Evolutionary conservation across 1,140 invertebrate species (phyloP), one percentile per base, ranked within the genome.

Genomic region (Heliconius hewitsoni): DNA sequence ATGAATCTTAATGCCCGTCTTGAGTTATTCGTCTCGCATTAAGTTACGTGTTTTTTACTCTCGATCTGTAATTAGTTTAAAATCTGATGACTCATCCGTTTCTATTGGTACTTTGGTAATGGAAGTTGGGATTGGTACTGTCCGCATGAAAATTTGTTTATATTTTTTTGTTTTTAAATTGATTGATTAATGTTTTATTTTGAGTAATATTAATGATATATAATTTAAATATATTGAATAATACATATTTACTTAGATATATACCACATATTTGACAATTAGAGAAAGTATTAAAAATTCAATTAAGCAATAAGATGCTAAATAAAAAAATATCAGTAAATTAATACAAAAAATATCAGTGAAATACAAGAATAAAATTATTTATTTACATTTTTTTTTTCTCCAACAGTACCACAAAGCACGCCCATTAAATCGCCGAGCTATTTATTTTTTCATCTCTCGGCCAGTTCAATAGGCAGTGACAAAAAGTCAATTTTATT

Each of bases 41-140:
- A 87, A 84, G 80, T 86, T 83, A 82, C 83, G 81, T 77, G 82
- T 90, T 89, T 91, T 91, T 91, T 89, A 81, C 83, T 81, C 79
- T 83, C 81, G 57, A 73, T 80, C 78, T 84, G 89, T 94, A 94
- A 94, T 94, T 94, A 93, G 92, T 93, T 93, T 91, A 89, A 86
- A 91, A 90, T 91, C 81, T 91, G 93, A 92, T 93, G 93, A 93
- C 80, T 94, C 93, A 93, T 87, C 82, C 76, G 80, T 86, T 89
- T 94, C 92, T 94, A 94, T 93, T 93, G 90, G 87, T 80, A 78
- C 71, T 81, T 77, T 78, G 73, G 81, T 91, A 90, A 91, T 91
- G 84, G 88, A 91, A 84, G 82, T 79, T 76, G 74, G 80, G 85
- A 81, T 87, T 66, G 82, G 84, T 91, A 91, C 83, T 57, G 90